Percentiles rank a stretch among this genome's conserved stretches.
These are phyloP conservation scores for Drosophila setosimentum DNA, from an alignment of 2,888 invertebrate species.

Conservation along the genomic window DNA sequence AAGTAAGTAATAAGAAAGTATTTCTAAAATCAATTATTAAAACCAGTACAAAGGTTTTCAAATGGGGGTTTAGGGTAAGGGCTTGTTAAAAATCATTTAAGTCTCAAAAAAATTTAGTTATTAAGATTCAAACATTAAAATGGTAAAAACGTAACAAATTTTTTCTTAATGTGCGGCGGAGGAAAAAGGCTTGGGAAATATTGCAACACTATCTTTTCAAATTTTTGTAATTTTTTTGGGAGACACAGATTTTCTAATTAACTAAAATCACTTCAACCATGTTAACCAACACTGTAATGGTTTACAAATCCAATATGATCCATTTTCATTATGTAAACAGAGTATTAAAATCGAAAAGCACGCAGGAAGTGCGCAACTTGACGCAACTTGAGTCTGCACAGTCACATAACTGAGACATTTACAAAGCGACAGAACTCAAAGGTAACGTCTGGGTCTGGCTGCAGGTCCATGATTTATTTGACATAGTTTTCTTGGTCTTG, in stretches of 20 bases:
- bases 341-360: constrained; percentile 11
- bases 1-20: neutral
- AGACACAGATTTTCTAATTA: neutral
- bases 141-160: neutral
- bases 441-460: constrained; percentile 18
- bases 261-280: neutral
- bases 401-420: constrained; percentile 56
- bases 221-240: neutral
- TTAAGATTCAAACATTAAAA: neutral
- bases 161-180: neutral
- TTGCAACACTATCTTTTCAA: neutral
- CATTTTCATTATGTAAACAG: neutral
- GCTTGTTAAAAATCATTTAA: neutral
- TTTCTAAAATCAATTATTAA: neutral
- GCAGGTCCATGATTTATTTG: constrained; percentile 80
- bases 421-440: constrained; percentile 25
- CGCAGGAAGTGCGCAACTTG: constrained; percentile 67
- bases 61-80: neutral
- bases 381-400: constrained; percentile 38
- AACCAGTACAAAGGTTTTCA: neutral
- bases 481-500: constrained; percentile 70
- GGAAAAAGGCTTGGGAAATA: neutral
- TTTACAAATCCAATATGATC: neutral
- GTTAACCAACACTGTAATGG: neutral
- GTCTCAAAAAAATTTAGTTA: neutral